phyloP scores from a whole-genome alignment of 2,888 invertebrate genomes.

The Aproaerema taeniolella region DNA sequence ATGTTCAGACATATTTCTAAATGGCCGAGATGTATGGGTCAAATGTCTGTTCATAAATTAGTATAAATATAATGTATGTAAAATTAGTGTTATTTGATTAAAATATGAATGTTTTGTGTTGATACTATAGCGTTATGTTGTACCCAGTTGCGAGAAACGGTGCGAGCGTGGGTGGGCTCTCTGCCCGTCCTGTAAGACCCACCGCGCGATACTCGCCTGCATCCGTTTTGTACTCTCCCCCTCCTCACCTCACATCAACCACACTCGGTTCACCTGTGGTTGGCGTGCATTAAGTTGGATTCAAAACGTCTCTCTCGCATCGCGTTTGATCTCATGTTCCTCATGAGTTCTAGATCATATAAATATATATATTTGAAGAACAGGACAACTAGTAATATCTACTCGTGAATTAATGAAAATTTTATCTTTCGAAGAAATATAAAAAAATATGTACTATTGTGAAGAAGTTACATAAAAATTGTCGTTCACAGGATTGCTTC shows the following conservation, averaged over 20 bases:
- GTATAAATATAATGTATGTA: constrained; percentile 58
- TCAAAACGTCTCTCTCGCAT: constrained; percentile 32
- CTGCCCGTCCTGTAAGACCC: no score
- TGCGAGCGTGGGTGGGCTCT: background rate
- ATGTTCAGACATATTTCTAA: no score
- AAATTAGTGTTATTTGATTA: constrained; percentile 62
- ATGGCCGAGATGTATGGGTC: constrained; percentile 32
- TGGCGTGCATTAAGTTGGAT: constrained; percentile 24
- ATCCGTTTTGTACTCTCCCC: background rate
- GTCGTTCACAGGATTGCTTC: constrained; percentile 47
- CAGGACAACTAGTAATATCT: constrained; percentile 4
- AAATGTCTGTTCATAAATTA: constrained; percentile 54
- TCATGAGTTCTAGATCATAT: constrained; percentile 75
- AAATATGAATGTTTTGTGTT: constrained; percentile 55
- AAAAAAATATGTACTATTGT: constrained; percentile 19
- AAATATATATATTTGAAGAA: constrained; percentile 61
- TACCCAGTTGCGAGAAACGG: constrained; percentile 37
- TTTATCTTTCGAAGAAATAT: constrained; percentile 1
- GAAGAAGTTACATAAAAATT: constrained; percentile 31
- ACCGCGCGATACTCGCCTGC: background rate
- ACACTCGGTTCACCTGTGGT: constrained; percentile 30
- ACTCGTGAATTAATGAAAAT: background rate
- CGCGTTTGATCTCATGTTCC: constrained; percentile 44
- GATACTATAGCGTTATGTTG: constrained; percentile 50
- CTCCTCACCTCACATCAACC: constrained; percentile 29